Evolutionary conservation across 2,888 invertebrate genomes (phyloP), one percentile per base, ranked within the genome.

Genomic region (Blastobasis lacticolella): DNA sequence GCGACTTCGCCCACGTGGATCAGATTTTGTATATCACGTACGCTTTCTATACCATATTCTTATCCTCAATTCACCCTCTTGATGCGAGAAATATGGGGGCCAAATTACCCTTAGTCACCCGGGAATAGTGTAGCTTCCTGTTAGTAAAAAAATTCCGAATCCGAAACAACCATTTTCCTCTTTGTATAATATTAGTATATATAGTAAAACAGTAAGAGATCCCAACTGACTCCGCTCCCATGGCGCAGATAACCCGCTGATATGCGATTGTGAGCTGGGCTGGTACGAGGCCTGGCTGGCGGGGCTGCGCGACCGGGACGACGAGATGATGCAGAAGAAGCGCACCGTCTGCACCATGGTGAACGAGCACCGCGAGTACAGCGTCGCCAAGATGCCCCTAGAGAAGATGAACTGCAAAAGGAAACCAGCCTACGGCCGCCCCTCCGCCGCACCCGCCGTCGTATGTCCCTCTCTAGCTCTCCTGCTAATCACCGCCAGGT

Each of bases 271-370:
- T 74, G 95, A 96, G 66, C 86, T 97, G 61, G 92, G 92, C 49
- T 97, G 97, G 97, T 95, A 96, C 80, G 92, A 94, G 54, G 92
- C 92, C 50, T 94, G 96, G 93, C 78, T 96, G 64, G 90, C 92
- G 56, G 93, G 92, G 54, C 88, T 95, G 37, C 91, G 93, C 50
- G 94, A 94, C 76, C 92, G 94, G 57, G 95, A 95, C 69, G 95
- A 95, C 77, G 95, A 95, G 75, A 93, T 94, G 92, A 94, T 95
- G 91, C 94, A 94, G 69, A 95, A 95, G 88, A 95, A 95, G 73
- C 91, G 94, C 52, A 94, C 95, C 4, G 90, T 95, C 47, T 96
- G 95, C 81, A 93, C 92, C 57, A 95, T 95, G 94, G 85, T 89
- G 45, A 89, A 90, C 63, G 95, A 95, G 71, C 94, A 95, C 74